A percentile compares a stretch with the other conserved stretches of the same genome.
phyloP scores from a whole-genome alignment of 2,797 vertebrate species.

The Notamacropus eugenii region DNA sequence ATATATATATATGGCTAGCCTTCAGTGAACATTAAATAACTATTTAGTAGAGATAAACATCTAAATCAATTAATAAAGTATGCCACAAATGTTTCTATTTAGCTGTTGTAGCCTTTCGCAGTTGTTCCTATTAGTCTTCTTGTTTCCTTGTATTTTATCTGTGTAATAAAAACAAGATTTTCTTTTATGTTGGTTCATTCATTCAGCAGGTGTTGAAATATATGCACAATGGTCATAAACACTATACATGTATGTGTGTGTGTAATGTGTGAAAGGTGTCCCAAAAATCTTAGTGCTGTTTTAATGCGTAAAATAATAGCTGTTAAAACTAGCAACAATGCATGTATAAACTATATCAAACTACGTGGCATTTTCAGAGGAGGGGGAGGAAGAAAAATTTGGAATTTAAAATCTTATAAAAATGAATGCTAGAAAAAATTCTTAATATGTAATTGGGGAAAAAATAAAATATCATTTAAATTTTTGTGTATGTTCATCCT shows the following conservation, averaged over 20 bases:
- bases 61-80: neutral
- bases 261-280: neutral
- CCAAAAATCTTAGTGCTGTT: neutral
- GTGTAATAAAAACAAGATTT: neutral
- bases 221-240: neutral
- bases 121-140: neutral
- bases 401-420: too few relatives aligned
- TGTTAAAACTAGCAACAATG: neutral
- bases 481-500: too few relatives aligned
- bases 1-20: neutral
- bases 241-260: neutral
- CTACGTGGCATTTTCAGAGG: too few relatives aligned
- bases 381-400: too few relatives aligned
- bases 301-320: neutral
- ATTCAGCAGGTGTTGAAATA: neutral
- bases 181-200: neutral
- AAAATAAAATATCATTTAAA: too few relatives aligned
- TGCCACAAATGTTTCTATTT: neutral
- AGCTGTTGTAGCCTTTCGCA: neutral
- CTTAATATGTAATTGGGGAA: too few relatives aligned
- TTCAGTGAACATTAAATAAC: neutral
- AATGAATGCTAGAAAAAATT: too few relatives aligned
- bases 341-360: too few relatives aligned
- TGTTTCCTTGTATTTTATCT: neutral
- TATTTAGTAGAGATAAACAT: neutral